Evolutionary conservation across 1,140 invertebrate genomes (phyloP).

Genomic region (honey bee (Apis mellifera)): Amel_HAv3.1 CM009934.2:11515501-11516000

Average conservation of each 20-base stretch:
- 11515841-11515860: background rate
- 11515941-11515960: too few relatives aligned
- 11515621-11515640: background rate
- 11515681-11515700: background rate
- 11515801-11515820: too few relatives aligned
- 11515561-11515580: background rate
- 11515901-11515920: background rate
- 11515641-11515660: background rate
- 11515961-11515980: too few relatives aligned
- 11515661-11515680: too few relatives aligned
- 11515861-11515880: background rate
- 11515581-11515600: background rate
- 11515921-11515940: too few relatives aligned
- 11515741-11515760: background rate
- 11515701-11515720: background rate
- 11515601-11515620: background rate
- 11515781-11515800: too few relatives aligned
- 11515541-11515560: background rate
- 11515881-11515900: slow-evolving; percentile 1
- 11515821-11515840: background rate
- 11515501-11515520: background rate
- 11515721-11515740: background rate
- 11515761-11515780: background rate
- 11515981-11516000: background rate
- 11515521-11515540: background rate